Evolutionary conservation across 2,888 invertebrate genomes (phyloP).

Genomic region (Conus canariensis): DNA sequence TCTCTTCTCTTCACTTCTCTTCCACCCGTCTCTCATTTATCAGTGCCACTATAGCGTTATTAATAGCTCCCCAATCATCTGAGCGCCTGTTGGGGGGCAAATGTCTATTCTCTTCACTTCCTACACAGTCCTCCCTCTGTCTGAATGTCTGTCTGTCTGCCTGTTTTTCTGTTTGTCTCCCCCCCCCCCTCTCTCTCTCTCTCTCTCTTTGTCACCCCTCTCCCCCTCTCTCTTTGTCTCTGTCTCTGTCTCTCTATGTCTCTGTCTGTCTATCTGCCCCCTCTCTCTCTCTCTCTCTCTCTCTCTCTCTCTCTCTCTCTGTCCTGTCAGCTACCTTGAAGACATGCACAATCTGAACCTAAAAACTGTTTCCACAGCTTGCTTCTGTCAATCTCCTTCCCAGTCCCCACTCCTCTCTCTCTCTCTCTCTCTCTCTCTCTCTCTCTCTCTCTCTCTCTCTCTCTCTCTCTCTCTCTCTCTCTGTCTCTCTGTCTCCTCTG

Average conservation of each 20-base stretch:
- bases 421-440: background rate
- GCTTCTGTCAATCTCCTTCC: background rate
- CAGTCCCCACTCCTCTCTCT: background rate
- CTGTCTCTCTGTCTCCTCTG: too few relatives aligned
- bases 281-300: constrained; percentile 19
- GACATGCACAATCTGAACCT: too few relatives aligned
- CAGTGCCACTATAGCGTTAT: background rate
- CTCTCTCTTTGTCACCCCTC: background rate
- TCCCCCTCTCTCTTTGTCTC: background rate
- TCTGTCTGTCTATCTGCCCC: constrained; percentile 25
- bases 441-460: too few relatives aligned
- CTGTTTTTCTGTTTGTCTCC: background rate
- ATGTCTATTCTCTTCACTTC: background rate
- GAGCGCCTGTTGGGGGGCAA: background rate
- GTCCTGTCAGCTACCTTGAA: background rate
- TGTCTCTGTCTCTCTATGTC: constrained; percentile 33
- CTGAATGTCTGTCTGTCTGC: background rate
- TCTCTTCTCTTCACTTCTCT: background rate
- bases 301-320: background rate
- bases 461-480: too few relatives aligned
- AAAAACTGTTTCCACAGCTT: background rate
- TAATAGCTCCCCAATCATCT: background rate
- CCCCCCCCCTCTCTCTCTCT: background rate
- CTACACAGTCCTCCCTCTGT: constrained; percentile 21
- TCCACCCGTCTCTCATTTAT: background rate